phyloP scores from a whole-genome alignment of 1,140 invertebrate species.

The Ceratina australensis region DNA sequence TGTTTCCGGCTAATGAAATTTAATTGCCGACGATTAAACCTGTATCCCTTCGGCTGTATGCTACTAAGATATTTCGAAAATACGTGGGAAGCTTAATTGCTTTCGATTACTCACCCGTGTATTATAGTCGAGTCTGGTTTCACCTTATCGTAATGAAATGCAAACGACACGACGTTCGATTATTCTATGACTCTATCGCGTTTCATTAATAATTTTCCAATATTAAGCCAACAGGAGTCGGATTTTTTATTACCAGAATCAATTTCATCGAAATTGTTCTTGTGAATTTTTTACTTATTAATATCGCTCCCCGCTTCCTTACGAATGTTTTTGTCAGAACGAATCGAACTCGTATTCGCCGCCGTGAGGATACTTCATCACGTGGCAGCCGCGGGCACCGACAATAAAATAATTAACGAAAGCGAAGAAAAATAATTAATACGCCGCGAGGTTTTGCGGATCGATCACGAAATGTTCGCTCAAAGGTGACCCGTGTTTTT shows the following conservation, averaged over 20 bases:
- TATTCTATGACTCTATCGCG: no score
- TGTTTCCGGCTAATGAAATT: conserved; percentile 51
- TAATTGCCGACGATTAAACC: conserved; percentile 40
- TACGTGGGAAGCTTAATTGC: conserved; percentile 34
- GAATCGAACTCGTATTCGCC: not conserved
- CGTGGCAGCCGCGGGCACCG: conserved; percentile 31
- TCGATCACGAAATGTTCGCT: conserved; percentile 48
- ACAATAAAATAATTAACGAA: conserved; percentile 58
- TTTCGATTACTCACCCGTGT: not conserved
- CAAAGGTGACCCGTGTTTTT: conserved; percentile 41
- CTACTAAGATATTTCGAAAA: conserved; percentile 23
- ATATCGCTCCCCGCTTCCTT: no score
- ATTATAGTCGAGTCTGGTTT: no score
- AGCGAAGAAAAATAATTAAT: conserved; percentile 11
- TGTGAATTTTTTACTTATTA: no score
- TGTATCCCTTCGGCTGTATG: conserved; percentile 2
- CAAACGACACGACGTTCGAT: no score
- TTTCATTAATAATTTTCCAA: no score
- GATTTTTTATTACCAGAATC: no score
- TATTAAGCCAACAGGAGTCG: no score
- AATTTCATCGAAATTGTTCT: no score
- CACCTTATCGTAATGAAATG: no score
- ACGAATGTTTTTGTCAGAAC: not conserved
- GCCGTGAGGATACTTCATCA: conserved; percentile 28
- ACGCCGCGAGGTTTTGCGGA: conserved; percentile 49